Base-by-base conservation (phyloP, 2,797 vertebrate genomes). In the Botia almorhae region DNA sequence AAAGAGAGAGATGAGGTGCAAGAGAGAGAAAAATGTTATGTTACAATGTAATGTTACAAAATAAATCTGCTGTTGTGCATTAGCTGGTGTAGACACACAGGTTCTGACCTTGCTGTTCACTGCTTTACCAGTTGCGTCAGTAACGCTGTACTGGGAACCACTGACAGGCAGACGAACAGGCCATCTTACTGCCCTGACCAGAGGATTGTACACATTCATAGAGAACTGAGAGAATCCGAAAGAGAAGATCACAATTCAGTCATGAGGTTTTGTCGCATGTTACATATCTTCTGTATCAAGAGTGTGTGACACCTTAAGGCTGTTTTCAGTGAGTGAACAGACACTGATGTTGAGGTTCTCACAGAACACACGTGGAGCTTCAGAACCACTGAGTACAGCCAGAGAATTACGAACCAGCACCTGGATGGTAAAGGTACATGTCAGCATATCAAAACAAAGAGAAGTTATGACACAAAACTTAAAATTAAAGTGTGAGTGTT, bases 351-450 rank as follows among this genome's bases (percentile, higher is more conserved):
- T 98, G 85, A 98, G 95, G 16, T 87, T 82, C 14, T 91, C 91
- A 64, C 97, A 98, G 91, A 95, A 96, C 1, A 87, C 12, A 0
- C 95, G 89, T 12, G 89, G 39, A 1, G 89, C 87, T 3, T 92
- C 88, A 13, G 85, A 93, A 19, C 91, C 91, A 0, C 90, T 90
- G 71, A 98, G 93, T 64, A 83, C 73, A 0, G 96, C 91, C 74
- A 98, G 89, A 7, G 94, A 94, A 46, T 98, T 98, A 82, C 94
- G 94, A 80, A 97, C 85, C 85, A 98, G 78, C 68, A 95, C 90
- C 97, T 98, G 89, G 65, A 76, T 26, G 74, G 29, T 48, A 3
- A 21, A 48, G 8, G 46, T 33, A 33, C 33, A 33, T 33, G 33
- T 33, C 33, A 33, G 33, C 33, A 33, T 6, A 46, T 46, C 43